These are phyloP conservation scores for Deroptyus accipitrinus DNA, from an alignment of 2,113 vertebrate genomes.

Conservation along the genomic window DNA sequence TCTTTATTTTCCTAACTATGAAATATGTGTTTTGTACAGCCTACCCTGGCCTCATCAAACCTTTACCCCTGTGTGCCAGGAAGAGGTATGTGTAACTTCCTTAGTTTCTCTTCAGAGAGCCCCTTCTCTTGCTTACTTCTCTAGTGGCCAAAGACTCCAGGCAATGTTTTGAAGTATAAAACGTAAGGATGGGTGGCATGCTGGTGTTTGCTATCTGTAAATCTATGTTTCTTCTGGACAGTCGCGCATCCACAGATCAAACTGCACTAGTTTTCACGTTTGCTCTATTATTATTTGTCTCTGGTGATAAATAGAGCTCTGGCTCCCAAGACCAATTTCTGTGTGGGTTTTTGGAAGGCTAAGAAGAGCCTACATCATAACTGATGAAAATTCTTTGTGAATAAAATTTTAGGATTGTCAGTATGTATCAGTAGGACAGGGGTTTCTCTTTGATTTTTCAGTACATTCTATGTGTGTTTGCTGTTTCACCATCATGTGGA, in stretches of 20 bases:
- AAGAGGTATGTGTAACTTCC: neutral
- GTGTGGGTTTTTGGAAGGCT: neutral
- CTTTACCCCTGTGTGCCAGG: neutral
- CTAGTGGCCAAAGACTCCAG: neutral
- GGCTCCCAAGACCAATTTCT: neutral
- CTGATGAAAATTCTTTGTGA: neutral
- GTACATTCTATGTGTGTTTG: neutral
- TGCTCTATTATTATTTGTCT: neutral
- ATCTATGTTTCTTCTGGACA: neutral
- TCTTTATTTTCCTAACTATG: neutral
- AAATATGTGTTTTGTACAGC: neutral
- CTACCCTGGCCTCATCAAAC: neutral
- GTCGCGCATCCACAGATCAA: neutral
- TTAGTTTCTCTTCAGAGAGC: neutral
- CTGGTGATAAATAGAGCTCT: neutral
- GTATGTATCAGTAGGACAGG: neutral
- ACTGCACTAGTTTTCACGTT: neutral
- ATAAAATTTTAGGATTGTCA: neutral
- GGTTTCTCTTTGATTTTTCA: neutral
- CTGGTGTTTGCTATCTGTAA: neutral
- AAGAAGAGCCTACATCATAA: neutral
- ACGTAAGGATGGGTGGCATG: neutral
- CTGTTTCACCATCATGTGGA: neutral
- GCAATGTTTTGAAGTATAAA: neutral
- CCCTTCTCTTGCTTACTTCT: neutral